phyloP scores from a whole-genome alignment of 1,140 invertebrate genomes.

The Halyomorpha halys region DNA sequence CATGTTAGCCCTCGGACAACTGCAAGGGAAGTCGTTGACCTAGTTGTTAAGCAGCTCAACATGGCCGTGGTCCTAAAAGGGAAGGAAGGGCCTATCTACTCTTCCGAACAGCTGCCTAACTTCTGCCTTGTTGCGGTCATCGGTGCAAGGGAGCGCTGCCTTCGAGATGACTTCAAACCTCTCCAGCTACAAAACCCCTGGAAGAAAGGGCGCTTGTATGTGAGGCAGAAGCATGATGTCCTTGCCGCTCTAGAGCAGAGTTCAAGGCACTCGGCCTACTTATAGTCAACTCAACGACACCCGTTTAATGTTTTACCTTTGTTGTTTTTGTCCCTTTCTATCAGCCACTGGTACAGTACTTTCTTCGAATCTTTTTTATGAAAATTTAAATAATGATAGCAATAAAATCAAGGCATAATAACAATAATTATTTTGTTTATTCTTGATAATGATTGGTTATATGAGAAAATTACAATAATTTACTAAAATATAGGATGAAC shows the following conservation, averaged over 20 bases:
- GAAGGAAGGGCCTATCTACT: conserved; percentile 73
- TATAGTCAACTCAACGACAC: conserved; percentile 21
- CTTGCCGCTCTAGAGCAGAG: conserved; percentile 71
- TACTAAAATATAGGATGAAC: too few relatives aligned
- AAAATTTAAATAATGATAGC: too few relatives aligned
- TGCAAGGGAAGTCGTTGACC: conserved; percentile 82
- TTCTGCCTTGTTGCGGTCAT: conserved; percentile 92
- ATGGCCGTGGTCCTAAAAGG: conserved; percentile 82
- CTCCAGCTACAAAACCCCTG: conserved; percentile 88
- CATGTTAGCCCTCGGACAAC: conserved; percentile 84
- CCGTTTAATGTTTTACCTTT: too few relatives aligned
- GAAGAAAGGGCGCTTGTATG: conserved; percentile 84
- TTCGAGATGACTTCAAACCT: conserved; percentile 86
- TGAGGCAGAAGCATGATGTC: conserved; percentile 73
- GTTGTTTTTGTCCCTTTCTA: too few relatives aligned
- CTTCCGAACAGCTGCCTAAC: conserved; percentile 63
- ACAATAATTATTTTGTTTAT: too few relatives aligned
- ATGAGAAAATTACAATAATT: too few relatives aligned
- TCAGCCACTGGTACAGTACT: too few relatives aligned
- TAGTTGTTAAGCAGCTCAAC: conserved; percentile 88
- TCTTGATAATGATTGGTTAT: too few relatives aligned
- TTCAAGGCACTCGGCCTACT: conserved; percentile 31
- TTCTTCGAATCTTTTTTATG: too few relatives aligned
- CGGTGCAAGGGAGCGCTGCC: conserved; percentile 78
- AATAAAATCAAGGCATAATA: too few relatives aligned